Evolutionary conservation across 2,888 invertebrate species (phyloP), one percentile per base, ranked within the genome.

Genomic region (Ischnura elegans): DNA sequence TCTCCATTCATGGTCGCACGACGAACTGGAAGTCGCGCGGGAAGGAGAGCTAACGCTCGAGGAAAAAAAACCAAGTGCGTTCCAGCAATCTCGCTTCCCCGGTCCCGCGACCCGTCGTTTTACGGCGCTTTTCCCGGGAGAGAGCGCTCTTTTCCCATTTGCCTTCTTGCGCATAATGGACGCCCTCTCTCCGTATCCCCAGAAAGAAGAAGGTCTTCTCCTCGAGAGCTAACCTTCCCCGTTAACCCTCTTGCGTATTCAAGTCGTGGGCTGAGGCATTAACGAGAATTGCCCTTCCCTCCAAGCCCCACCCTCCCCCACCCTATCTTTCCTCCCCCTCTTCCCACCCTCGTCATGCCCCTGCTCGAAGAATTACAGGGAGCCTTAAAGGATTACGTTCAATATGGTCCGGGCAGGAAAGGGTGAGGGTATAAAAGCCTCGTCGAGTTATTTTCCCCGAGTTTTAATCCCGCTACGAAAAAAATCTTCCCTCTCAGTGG

Each of bases 221-320:
- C 51, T 87, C 42, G 90, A 90, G 45, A 61, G 61, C 90, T 90
- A 55, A 61, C 90, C n/a, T 43, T 90, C 61, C 90, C 19, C 45
- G 45, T 45, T 43, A 86, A 86, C 86, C 45, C 43, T 43, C 43
- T 25, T 43, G 43, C 61, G 61, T 55, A 90, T 61, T 43, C 90
- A 90, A 25, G 86, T 86, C 86, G 43, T 86, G 36, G 42, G 43
- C 55, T 42, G 55, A 55, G 90, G 43, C 90, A 43, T 66, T 61
- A 42, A 61, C 21, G 25, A 61, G 61, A 90, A 61, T 55, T 55
- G 36, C 90, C 90, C 43, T 43, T 87, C n/a, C 47, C 43, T 19
- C 19, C 36, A 2, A 0, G 36, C 55, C 13, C 42, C 5, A 3
- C 19, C 36, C 42, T 43, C 10, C 66, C 16, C 10, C 5, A 29